A percentile compares a stretch with the other conserved stretches of the same genome.
Conservation (phyloP, 2,888 invertebrate genomes). For the Pyralis farinalis region DNA sequence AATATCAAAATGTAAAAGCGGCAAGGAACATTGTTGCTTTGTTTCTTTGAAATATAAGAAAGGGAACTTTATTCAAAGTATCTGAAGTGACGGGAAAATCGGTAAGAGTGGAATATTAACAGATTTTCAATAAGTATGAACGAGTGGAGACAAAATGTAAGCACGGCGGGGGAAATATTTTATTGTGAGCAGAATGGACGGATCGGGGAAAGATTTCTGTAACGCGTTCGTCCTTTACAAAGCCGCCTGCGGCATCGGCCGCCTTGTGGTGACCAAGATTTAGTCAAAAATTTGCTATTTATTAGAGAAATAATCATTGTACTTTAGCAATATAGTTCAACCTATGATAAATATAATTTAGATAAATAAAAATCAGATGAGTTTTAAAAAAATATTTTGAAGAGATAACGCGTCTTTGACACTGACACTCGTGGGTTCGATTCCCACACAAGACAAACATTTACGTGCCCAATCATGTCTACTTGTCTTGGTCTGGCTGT, state of each 20-base stretch:
- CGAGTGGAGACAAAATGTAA: constrained; percentile 21
- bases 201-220: constrained; percentile 36
- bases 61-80: constrained; percentile 11
- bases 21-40: neutral
- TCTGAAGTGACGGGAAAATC: constrained; percentile 10
- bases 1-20: neutral
- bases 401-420: too few relatives aligned
- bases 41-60: neutral
- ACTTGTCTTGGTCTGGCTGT: too few relatives aligned
- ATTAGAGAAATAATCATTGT: too few relatives aligned
- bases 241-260: constrained; percentile 30
- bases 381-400: too few relatives aligned
- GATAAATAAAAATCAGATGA: too few relatives aligned
- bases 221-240: constrained; percentile 40
- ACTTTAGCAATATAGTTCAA: too few relatives aligned
- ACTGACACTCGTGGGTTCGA: too few relatives aligned
- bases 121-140: constrained; percentile 25
- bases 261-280: constrained; percentile 17
- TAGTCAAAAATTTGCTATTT: neutral
- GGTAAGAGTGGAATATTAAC: constrained; percentile 19
- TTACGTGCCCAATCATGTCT: too few relatives aligned
- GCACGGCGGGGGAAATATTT: constrained; percentile 34
- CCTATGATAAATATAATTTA: too few relatives aligned
- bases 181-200: constrained; percentile 38
- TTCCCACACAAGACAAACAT: too few relatives aligned